These are phyloP conservation scores for Dasysyrphus albostriatus DNA, from an alignment of 2,888 invertebrate genomes.

Conservation along the genomic window DNA sequence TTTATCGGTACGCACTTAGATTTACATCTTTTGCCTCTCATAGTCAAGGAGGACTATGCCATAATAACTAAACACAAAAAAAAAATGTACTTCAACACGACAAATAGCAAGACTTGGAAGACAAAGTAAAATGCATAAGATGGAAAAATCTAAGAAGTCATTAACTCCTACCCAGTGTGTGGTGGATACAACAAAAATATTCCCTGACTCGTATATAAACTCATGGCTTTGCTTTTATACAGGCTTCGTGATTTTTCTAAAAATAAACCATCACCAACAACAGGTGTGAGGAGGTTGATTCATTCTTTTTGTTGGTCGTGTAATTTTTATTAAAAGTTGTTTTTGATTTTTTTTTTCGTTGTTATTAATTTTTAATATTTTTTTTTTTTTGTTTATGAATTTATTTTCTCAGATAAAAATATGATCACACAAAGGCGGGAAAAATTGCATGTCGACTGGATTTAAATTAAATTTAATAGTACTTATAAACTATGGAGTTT, in stretches of 20 bases:
- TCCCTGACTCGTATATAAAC: not conserved
- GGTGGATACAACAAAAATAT: not conserved
- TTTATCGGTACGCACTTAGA: conserved; percentile 69
- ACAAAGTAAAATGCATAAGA: conserved; percentile 56
- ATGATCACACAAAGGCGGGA: conserved; percentile 53
- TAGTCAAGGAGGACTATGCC: conserved; percentile 15
- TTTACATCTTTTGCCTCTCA: conserved; percentile 40
- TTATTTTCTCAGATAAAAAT: conserved; percentile 38
- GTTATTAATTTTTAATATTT: conserved; percentile 4
- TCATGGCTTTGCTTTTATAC: not conserved
- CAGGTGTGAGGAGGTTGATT: conserved; percentile 71
- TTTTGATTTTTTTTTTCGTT: conserved; percentile 11
- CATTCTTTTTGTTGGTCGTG: conserved; percentile 45
- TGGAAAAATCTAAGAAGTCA: conserved; percentile 28
- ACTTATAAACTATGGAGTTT: not conserved
- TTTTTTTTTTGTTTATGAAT: conserved; percentile 9
- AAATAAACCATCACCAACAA: conserved; percentile 62
- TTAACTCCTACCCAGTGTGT: conserved; percentile 26
- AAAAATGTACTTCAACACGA: conserved; percentile 16
- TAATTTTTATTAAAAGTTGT: conserved; percentile 45
- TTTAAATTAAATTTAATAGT: conserved; percentile 19
- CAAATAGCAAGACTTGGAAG: conserved; percentile 26
- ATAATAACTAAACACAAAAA: not conserved
- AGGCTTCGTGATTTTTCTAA: conserved; percentile 49
- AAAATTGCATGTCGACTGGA: conserved; percentile 51